These are phyloP conservation scores for Cervus canadensis DNA, from an alignment of 2,113 vertebrate genomes.

Conservation along the genomic window DNA sequence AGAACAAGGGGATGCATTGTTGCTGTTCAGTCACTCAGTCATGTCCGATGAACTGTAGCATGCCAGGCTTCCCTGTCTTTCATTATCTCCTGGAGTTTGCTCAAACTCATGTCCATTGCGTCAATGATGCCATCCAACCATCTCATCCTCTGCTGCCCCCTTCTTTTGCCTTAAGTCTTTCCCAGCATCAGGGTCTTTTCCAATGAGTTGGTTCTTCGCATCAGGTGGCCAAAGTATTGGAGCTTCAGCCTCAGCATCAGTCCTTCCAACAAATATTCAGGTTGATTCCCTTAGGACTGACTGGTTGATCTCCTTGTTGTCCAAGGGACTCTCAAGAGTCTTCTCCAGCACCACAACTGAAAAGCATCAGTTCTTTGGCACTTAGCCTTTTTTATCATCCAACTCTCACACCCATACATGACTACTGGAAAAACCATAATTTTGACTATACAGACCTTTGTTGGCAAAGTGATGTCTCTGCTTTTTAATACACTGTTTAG, in stretches of 20 bases:
- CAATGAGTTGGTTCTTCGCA: background rate
- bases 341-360: background rate
- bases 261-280: background rate
- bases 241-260: background rate
- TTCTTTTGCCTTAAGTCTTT: background rate
- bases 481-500: background rate
- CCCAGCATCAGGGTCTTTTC: background rate
- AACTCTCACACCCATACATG: background rate
- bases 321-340: background rate
- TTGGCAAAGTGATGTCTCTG: background rate
- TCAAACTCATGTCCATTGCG: background rate
- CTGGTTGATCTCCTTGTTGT: background rate
- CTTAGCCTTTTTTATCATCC: background rate
- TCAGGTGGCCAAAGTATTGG: background rate
- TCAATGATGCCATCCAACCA: background rate
- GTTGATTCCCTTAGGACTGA: background rate
- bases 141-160: background rate
- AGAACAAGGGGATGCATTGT: background rate
- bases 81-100: background rate
- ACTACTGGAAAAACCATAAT: background rate
- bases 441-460: background rate
- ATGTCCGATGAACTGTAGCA: background rate
- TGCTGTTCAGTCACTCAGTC: background rate
- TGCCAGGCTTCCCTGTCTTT: background rate
- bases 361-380: background rate